Conservation (phyloP, 1,140 invertebrate species). For the Drosophila mojavensis region DNA sequence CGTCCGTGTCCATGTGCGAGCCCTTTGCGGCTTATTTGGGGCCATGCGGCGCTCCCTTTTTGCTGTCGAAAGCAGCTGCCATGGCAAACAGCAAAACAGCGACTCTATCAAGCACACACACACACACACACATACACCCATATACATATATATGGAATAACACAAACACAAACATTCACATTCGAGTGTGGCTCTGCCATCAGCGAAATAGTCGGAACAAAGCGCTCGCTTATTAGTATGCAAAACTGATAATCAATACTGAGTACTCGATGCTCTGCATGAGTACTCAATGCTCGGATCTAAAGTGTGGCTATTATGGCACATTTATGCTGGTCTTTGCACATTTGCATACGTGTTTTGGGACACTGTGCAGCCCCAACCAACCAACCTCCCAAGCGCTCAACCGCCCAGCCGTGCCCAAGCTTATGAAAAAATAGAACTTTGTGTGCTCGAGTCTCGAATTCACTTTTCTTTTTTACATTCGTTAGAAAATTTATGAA, state of each 20-base stretch:
- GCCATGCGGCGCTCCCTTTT: conserved; percentile 20
- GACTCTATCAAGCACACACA: conserved; percentile 22
- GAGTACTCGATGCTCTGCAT: conserved; percentile 29
- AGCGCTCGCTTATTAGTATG: conserved; percentile 68
- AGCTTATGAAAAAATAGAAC: not conserved
- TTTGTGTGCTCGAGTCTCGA: conserved; percentile 13
- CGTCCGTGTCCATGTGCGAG: not conserved
- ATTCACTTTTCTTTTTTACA: conserved; percentile 7
- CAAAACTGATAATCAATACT: conserved; percentile 80
- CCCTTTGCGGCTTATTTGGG: conserved; percentile 3
- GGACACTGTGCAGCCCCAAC: conserved; percentile 18
- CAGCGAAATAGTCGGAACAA: conserved; percentile 24
- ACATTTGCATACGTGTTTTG: conserved; percentile 48
- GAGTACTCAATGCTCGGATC: conserved; percentile 15
- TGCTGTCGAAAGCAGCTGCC: conserved; percentile 42
- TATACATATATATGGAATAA: not conserved
- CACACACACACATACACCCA: conserved; percentile 4
- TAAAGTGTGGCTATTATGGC: conserved; percentile 44
- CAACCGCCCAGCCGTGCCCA: not conserved
- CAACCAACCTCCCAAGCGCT: too few species aligned
- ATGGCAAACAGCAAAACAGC: conserved; percentile 47
- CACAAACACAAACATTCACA: conserved; percentile 15
- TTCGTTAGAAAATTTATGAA: conserved; percentile 24
- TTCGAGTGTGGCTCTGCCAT: conserved; percentile 23
- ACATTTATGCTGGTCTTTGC: conserved; percentile 50